Percentiles rank a stretch among this genome's conserved stretches.
These are phyloP conservation scores for Ctenopoma kingsleyae DNA, from an alignment of 2,797 vertebrate species.

Conservation along the genomic window DNA sequence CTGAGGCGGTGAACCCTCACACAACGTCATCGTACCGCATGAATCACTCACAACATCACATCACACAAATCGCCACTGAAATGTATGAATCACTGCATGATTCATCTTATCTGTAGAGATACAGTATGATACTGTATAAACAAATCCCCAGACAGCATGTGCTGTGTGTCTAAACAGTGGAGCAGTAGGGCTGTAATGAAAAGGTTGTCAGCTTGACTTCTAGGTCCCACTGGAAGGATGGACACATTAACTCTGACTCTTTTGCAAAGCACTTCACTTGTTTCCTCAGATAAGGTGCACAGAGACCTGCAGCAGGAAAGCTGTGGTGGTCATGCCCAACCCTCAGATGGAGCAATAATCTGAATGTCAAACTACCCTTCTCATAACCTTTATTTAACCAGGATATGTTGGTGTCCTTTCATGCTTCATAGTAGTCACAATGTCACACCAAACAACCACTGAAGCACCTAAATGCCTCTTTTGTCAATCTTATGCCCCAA, in stretches of 20 bases:
- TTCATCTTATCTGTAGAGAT: conserved; percentile 42
- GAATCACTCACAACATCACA: conserved; percentile 55
- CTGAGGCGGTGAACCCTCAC: conserved; percentile 39
- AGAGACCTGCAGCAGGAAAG: background rate
- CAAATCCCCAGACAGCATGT: conserved; percentile 38
- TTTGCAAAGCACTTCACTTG: conserved; percentile 9
- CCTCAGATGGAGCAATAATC: conserved; percentile 1
- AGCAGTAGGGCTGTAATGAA: conserved; percentile 15
- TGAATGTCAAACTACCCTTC: conserved; percentile 16
- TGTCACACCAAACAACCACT: conserved; percentile 9
- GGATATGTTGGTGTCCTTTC: background rate
- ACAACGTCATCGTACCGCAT: conserved; percentile 30
- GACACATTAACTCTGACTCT: conserved; percentile 21
- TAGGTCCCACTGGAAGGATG: conserved; percentile 1
- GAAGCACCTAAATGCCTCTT: conserved; percentile 21
- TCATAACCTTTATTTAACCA: conserved; percentile 19
- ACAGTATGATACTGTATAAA: conserved; percentile 51
- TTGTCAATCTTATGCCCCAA: conserved; percentile 8
- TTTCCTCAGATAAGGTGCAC: conserved; percentile 9
- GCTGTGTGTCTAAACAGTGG: conserved; percentile 24
- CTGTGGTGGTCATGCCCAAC: background rate
- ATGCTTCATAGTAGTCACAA: conserved; percentile 12
- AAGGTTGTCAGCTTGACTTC: conserved; percentile 27
- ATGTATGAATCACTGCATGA: conserved; percentile 47
- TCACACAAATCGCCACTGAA: conserved; percentile 40